Evolutionary conservation across 2,113 vertebrate genomes (phyloP), one percentile per base, ranked within the genome.

Genomic region (Hiodon tergisus): DNA sequence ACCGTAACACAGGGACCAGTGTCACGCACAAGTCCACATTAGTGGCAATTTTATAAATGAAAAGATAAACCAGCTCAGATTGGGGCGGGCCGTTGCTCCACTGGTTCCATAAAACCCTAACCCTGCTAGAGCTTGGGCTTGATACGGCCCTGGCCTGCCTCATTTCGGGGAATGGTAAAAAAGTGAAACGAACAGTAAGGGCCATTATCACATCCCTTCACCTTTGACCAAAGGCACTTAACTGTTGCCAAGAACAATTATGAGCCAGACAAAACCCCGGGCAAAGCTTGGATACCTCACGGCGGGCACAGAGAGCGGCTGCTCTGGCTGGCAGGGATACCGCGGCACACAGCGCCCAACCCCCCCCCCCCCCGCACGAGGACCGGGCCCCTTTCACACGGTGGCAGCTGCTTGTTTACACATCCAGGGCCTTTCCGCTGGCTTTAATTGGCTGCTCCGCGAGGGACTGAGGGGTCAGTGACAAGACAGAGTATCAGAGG

Each of bases 401-500:
- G 47, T 79, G 59, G 50, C 62, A 54, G 65, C 46, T 71, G 78
- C 73, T 79, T 84, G 79, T 81, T 83, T 77, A 79, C 77, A 72
- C 74, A 65, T 72, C n/a, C 60, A 67, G 46, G 74, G 66, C 76
- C 67, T 63, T 69, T 67, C 62, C 76, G 52, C 69, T 77, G 74
- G 11, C 46, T 71, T 51, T 31, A 31, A 31, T 31, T 31, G 31
- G 4, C 47, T 48, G 62, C 13, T 10, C 13, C 52, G 13, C 50
- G 58, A 47, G 69, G 4, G 53, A 58, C 10, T 51, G 71, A 61
- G 58, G 48, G 17, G 46, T 14, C n/a, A 70, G 48, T 46, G 52
- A 52, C 6, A 10, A 60, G 17, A 52, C 48, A 58, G 4, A 60
- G 10, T 61, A 14, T 31, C 31, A 46, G 72, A 69, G 62, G 67